Conservation (phyloP, 2,888 invertebrate genomes). For the Scaptodrosophila latifasciaeformis region DNA sequence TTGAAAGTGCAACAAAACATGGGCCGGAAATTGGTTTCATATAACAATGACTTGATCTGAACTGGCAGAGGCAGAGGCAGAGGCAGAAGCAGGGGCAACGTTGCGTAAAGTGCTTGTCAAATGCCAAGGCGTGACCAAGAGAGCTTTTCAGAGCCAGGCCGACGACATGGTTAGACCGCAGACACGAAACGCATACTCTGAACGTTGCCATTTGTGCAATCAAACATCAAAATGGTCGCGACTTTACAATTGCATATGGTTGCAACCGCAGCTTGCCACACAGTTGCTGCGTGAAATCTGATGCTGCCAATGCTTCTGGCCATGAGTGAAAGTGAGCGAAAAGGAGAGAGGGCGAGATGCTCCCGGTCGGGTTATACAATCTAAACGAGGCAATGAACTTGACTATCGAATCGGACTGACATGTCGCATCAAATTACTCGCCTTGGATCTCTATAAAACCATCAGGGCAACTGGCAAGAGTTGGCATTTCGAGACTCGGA, state of each 20-base stretch:
- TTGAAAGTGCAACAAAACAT: constrained; percentile 47
- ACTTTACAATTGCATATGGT: constrained; percentile 23
- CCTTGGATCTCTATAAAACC: constrained; percentile 45
- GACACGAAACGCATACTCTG: constrained; percentile 16
- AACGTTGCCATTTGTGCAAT: constrained; percentile 24
- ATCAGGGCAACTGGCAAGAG: constrained; percentile 11
- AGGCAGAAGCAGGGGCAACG: not conserved
- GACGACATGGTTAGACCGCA: constrained; percentile 27
- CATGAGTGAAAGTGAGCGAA: constrained; percentile 45
- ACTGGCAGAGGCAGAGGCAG: not conserved
- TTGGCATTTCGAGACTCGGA: constrained; percentile 42
- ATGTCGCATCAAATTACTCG: constrained; percentile 20
- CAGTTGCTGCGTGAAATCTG: constrained; percentile 31
- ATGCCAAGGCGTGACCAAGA: constrained; percentile 31
- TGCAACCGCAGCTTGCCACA: constrained; percentile 26
- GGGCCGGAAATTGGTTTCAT: constrained; percentile 40
- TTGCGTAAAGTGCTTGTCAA: constrained; percentile 7
- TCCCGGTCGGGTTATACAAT: constrained; percentile 7
- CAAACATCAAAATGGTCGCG: constrained; percentile 39
- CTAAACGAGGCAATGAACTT: constrained; percentile 48
- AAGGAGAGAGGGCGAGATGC: constrained; percentile 31
- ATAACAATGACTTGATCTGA: constrained; percentile 28
- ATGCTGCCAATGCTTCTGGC: constrained; percentile 21
- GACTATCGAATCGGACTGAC: constrained; percentile 8
- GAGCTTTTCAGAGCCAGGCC: not conserved